These are phyloP conservation scores for Scomberomorus guttatus DNA, from an alignment of 2,797 vertebrate species.

Conservation along the genomic window DNA sequence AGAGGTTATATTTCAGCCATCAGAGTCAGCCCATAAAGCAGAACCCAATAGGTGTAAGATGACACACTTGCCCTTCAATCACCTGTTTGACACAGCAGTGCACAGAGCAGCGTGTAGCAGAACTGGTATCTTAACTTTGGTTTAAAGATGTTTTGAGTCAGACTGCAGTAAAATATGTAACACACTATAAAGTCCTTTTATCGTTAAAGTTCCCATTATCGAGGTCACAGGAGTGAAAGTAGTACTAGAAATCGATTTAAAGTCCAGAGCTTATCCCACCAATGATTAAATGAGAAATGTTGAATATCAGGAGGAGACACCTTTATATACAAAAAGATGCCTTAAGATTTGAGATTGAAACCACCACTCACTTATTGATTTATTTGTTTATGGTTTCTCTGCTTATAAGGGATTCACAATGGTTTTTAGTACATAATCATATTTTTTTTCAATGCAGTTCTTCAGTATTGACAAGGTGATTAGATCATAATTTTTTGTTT, in stretches of 20 bases:
- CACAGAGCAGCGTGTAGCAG: background rate
- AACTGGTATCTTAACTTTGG: background rate
- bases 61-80: constrained; percentile 21
- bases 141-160: constrained; percentile 9
- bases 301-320: background rate
- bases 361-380: too few relatives aligned
- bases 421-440: background rate
- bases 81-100: constrained; percentile 6
- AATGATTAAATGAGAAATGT: constrained; percentile 35
- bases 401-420: background rate
- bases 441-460: background rate
- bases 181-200: constrained; percentile 20
- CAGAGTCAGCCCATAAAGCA: constrained; percentile 16
- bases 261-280: constrained; percentile 11
- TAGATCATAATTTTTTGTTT: background rate
- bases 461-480: too few relatives aligned
- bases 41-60: constrained; percentile 9
- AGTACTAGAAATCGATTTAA: constrained; percentile 21
- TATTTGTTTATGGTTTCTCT: background rate
- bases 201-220: background rate
- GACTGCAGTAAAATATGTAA: background rate
- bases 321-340: background rate
- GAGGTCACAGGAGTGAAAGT: constrained; percentile 30
- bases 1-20: constrained; percentile 27
- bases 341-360: too few relatives aligned